Evolutionary conservation across 2,888 invertebrate genomes (phyloP).

Genomic region (Timema podura): DNA sequence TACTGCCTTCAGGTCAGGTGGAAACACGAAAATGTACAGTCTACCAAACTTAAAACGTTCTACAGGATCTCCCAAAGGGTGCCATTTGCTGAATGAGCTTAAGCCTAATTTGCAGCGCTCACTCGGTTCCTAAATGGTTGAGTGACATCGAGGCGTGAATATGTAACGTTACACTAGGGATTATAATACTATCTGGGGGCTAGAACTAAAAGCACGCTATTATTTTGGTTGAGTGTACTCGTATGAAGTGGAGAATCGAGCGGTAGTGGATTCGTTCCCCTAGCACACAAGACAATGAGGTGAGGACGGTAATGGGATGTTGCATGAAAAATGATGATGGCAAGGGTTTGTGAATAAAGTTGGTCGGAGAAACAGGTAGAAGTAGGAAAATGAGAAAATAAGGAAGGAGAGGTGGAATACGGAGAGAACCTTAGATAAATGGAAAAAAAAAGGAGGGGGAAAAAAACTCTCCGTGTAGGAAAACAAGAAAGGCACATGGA

Average conservation of each 20-base stretch:
- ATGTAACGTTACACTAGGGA: too few species aligned
- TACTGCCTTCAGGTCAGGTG: slow-evolving; percentile 20
- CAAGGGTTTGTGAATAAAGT: slow-evolving; percentile 27
- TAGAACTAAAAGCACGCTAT: too few species aligned
- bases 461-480: slow-evolving; percentile 9
- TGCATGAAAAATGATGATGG: slow-evolving; percentile 35
- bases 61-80: slow-evolving; percentile 15
- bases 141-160: too few species aligned
- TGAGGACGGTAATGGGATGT: slow-evolving; percentile 31
- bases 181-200: too few species aligned
- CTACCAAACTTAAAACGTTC: slow-evolving; percentile 16
- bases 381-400: slow-evolving; percentile 4
- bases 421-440: too few species aligned
- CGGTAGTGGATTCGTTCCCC: not conserved
- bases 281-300: slow-evolving; percentile 32
- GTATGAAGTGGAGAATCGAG: too few species aligned
- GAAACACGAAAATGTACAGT: slow-evolving; percentile 8
- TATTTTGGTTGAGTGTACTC: too few species aligned
- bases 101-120: too few species aligned
- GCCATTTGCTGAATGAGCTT: too few species aligned
- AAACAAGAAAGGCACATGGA: slow-evolving; percentile 14
- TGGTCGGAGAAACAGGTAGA: slow-evolving; percentile 12
- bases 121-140: too few species aligned
- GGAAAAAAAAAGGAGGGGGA: slow-evolving; percentile 15
- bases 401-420: slow-evolving; percentile 5